Percentiles rank a stretch among this genome's conserved stretches.
phyloP scores from a whole-genome alignment of 2,113 vertebrate genomes.

The Saimiri boliviensis region DNA sequence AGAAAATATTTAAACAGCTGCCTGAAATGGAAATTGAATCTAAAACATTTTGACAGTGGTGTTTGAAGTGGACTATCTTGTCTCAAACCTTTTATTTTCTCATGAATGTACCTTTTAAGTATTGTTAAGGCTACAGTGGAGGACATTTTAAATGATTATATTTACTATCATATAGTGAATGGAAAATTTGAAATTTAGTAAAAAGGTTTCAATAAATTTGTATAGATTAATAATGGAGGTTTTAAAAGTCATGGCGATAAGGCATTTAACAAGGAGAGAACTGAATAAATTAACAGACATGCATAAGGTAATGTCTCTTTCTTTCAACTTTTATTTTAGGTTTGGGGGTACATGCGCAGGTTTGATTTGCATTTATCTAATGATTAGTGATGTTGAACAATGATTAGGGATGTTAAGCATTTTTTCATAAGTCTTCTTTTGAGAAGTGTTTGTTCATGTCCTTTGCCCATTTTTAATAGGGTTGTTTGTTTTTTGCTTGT shows the following conservation, averaged over 20 bases:
- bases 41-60: not conserved
- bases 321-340: too few species aligned
- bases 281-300: not conserved
- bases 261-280: not conserved
- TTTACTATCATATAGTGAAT: not conserved
- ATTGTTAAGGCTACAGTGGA: not conserved
- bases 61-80: not conserved
- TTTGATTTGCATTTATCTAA: too few species aligned
- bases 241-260: not conserved
- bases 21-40: not conserved
- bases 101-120: not conserved
- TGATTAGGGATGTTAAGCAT: too few species aligned
- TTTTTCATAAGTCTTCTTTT: too few species aligned
- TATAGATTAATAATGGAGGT: not conserved
- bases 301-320: not conserved
- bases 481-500: too few species aligned
- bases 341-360: too few species aligned
- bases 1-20: not conserved
- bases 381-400: too few species aligned
- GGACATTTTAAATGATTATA: not conserved
- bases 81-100: not conserved
- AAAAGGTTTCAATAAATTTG: not conserved
- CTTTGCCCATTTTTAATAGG: too few species aligned
- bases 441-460: too few species aligned
- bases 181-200: conserved; percentile 18